Percentiles rank a stretch among this genome's conserved stretches.
Conservation (phyloP, 2,113 vertebrate species). For the Vulpes lagopus region DNA sequence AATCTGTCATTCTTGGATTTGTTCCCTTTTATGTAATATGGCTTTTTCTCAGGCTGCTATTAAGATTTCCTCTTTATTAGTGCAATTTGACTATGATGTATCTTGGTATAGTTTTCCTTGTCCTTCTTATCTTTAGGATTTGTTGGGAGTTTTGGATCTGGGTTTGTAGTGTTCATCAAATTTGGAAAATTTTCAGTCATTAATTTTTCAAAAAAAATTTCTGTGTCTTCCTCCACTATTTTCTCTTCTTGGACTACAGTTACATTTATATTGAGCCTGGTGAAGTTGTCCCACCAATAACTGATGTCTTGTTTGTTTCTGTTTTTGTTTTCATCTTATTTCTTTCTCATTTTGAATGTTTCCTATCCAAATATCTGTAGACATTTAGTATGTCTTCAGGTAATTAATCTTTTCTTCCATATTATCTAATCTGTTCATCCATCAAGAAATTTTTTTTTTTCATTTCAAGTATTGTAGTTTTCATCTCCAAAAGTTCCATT, state of each 20-base stretch:
- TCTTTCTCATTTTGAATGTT: conserved; percentile 24
- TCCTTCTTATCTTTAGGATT: not conserved
- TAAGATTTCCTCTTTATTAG: conserved; percentile 5
- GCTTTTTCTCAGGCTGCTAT: conserved; percentile 28
- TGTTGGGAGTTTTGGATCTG: not conserved
- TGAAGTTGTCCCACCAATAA: not conserved
- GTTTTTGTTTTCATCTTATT: not conserved
- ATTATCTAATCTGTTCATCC: not conserved
- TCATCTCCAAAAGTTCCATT: conserved; percentile 27
- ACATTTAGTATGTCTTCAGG: not conserved
- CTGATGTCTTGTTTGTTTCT: not conserved
- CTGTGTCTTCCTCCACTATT: not conserved
- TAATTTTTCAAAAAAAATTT: not conserved
- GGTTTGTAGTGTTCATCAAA: conserved; percentile 4
- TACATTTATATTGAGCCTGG: not conserved
- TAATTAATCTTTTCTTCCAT: not conserved
- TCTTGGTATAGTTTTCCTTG: not conserved
- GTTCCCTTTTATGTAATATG: not conserved
- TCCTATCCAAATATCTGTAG: not conserved
- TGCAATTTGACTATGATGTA: not conserved
- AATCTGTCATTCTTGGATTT: conserved; percentile 3
- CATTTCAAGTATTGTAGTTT: not conserved
- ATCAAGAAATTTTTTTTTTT: not conserved
- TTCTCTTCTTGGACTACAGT: not conserved
- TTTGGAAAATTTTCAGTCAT: not conserved